Evolutionary conservation across 2,888 invertebrate species (phyloP).

Genomic region (Eutolmus rufibarbis): DNA sequence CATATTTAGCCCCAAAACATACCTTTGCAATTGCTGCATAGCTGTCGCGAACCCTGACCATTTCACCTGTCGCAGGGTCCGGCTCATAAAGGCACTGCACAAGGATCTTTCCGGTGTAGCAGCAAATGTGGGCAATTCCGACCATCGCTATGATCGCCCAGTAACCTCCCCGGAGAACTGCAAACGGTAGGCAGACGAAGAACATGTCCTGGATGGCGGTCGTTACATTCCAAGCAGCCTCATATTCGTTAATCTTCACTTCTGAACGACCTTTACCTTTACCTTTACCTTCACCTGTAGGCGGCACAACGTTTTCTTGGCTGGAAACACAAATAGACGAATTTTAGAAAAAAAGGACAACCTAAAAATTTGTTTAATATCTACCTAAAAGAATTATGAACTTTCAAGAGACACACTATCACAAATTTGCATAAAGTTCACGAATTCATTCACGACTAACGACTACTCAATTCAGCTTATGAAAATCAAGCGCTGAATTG

Average conservation of each 20-base stretch:
- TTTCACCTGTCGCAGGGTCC: slow-evolving; percentile 81
- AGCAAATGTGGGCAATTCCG: slow-evolving; percentile 97
- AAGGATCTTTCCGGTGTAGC: slow-evolving; percentile 89
- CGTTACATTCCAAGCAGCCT: slow-evolving; percentile 99
- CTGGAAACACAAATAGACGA: slow-evolving; percentile 49
- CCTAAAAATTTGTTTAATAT: too few species aligned
- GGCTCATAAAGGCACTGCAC: slow-evolving; percentile 98
- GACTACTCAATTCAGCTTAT: too few species aligned
- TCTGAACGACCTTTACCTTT: slow-evolving; percentile 70
- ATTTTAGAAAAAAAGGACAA: too few species aligned
- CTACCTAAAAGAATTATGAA: too few species aligned
- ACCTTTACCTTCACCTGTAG: slow-evolving; percentile 69
- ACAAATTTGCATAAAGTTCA: too few species aligned
- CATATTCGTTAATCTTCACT: slow-evolving; percentile 91
- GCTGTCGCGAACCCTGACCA: slow-evolving; percentile 87
- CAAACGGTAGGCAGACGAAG: slow-evolving; percentile 97
- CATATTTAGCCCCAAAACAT: slow-evolving; percentile 90
- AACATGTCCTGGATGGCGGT: slow-evolving; percentile 99
- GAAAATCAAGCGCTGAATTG: too few species aligned
- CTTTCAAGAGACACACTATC: too few species aligned
- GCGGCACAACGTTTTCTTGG: slow-evolving; percentile 70
- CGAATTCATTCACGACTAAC: too few species aligned
- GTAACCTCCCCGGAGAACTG: slow-evolving; percentile 98
- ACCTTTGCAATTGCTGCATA: slow-evolving; percentile 95
- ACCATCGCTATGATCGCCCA: slow-evolving; percentile 98